phyloP scores from a whole-genome alignment of 2,797 vertebrate genomes.

The Monodelphis domestica region DNA sequence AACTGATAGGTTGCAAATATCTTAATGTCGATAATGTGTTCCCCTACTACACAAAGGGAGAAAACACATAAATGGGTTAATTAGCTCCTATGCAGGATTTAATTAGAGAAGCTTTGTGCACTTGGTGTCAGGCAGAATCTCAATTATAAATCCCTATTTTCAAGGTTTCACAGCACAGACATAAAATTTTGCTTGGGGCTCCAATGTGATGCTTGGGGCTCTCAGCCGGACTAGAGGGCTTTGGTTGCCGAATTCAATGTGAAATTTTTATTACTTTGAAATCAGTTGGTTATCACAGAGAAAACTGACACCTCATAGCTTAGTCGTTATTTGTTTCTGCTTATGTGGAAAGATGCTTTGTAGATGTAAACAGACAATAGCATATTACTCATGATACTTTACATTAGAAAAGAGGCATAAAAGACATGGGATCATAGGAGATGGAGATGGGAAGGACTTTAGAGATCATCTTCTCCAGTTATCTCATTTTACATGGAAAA shows the following conservation, averaged over 20 bases:
- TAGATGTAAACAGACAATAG: not conserved
- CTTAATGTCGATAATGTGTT: conserved; percentile 64
- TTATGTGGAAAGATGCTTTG: not conserved
- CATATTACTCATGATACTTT: not conserved
- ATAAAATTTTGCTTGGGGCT: conserved; percentile 79
- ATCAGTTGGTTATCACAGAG: conserved; percentile 35
- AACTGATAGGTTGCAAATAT: conserved; percentile 65
- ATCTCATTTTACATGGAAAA: not conserved
- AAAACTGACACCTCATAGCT: conserved; percentile 44
- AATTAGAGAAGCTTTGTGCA: conserved; percentile 85
- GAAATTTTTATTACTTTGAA: conserved; percentile 59
- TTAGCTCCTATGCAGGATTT: conserved; percentile 84
- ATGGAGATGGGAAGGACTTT: conserved; percentile 18
- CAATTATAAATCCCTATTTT: conserved; percentile 84
- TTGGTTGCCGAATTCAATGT: conserved; percentile 29
- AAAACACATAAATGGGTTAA: conserved; percentile 85
- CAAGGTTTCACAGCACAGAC: conserved; percentile 76
- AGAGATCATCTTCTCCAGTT: not conserved
- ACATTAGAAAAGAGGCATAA: not conserved
- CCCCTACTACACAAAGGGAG: conserved; percentile 74
- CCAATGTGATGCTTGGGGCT: conserved; percentile 58
- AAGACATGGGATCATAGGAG: not conserved
- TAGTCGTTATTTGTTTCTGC: not conserved
- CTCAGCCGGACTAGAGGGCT: conserved; percentile 49
- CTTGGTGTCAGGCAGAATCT: conserved; percentile 79